Percentiles rank a stretch among this genome's conserved stretches.
Conservation (phyloP, 1,140 invertebrate species). For the Polypedilum vanderplanki region DNA sequence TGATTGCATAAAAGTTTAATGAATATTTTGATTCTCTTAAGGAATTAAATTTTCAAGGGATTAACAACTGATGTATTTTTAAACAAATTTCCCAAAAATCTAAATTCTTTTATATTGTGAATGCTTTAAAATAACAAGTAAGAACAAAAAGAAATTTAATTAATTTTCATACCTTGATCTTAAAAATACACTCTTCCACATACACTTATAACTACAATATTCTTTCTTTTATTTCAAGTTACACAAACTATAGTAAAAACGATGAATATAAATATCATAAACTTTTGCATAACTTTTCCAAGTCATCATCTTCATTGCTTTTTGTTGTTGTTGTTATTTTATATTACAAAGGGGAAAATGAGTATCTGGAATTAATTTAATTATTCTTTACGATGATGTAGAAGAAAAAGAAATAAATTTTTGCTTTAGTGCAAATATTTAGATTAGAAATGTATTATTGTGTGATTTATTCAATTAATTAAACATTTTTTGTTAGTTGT, state of each 20-base stretch:
- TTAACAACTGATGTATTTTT: no score
- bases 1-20: no score
- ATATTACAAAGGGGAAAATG: not conserved
- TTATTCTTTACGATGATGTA: not conserved
- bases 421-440: not conserved
- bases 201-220: not conserved
- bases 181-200: not conserved
- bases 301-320: not conserved
- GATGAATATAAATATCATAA: not conserved
- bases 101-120: no score
- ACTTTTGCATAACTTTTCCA: not conserved
- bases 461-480: not conserved
- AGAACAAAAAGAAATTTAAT: no score
- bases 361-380: constrained; percentile 7
- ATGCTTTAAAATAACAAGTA: no score
- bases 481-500: not conserved
- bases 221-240: not conserved
- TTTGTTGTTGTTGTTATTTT: not conserved
- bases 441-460: not conserved
- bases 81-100: no score
- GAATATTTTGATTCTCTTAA: no score
- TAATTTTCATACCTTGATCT: no score
- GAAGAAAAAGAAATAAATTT: no score
- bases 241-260: not conserved
- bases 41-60: no score